Conservation (phyloP, 2,797 vertebrate genomes). For the Melanogrammus aeglefinus region DNA sequence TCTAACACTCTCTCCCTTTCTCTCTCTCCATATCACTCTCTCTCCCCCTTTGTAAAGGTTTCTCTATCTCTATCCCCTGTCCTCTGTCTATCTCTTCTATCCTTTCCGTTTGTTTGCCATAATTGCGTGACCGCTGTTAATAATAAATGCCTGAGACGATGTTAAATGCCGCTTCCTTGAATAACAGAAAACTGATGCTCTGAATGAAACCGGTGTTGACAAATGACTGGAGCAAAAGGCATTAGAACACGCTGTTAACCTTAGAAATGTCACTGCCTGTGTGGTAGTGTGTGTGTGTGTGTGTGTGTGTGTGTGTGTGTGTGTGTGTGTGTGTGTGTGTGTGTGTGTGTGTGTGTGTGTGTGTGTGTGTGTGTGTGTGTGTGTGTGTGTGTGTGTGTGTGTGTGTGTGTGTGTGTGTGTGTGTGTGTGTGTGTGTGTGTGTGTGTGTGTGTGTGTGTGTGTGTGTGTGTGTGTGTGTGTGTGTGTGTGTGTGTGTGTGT, state of each 20-base stretch:
- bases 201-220: conserved; percentile 62
- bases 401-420: background rate
- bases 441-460: background rate
- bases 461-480: conserved; percentile 2
- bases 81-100: background rate
- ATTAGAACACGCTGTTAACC: conserved; percentile 59
- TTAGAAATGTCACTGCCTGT: conserved; percentile 47
- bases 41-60: background rate
- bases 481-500: too few species aligned
- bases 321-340: background rate
- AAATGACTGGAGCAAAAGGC: conserved; percentile 57
- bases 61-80: background rate
- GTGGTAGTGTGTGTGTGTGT: background rate
- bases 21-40: background rate
- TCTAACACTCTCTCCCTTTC: background rate
- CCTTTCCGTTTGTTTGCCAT: background rate
- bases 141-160: conserved; percentile 59
- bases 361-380: background rate
- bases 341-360: background rate
- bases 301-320: background rate
- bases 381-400: background rate
- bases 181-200: conserved; percentile 56
- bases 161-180: conserved; percentile 60
- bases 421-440: background rate
- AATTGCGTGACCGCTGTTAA: conserved; percentile 56